Conservation (phyloP, 2,888 invertebrate genomes). For the Osedax fenrisi region DNA sequence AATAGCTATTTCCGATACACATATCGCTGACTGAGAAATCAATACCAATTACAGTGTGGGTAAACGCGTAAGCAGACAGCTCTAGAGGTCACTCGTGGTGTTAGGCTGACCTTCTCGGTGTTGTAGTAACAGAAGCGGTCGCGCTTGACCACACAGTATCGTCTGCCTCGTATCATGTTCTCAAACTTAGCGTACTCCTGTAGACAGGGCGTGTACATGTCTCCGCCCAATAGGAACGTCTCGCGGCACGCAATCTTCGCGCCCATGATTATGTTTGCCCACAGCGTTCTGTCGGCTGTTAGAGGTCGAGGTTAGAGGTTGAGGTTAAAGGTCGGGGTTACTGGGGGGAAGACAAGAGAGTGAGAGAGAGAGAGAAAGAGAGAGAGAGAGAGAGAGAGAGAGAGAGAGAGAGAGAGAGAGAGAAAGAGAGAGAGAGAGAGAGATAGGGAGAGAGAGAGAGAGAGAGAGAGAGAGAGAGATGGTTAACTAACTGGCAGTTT, state of each 20-base stretch:
- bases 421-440: not conserved
- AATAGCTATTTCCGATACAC: too few relatives aligned
- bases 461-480: not conserved
- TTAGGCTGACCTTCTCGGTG: constrained; percentile 39
- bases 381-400: not conserved
- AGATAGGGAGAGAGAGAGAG: not conserved
- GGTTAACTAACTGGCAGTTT: not conserved
- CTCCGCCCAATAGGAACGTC: not conserved
- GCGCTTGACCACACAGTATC: constrained; percentile 43
- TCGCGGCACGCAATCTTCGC: not conserved
- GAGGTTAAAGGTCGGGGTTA: not conserved
- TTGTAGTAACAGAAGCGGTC: constrained; percentile 45
- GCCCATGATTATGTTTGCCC: not conserved
- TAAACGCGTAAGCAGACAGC: not conserved
- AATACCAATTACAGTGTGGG: too few relatives aligned
- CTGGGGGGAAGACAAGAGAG: not conserved
- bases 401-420: not conserved
- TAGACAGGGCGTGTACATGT: not conserved
- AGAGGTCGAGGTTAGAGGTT: not conserved
- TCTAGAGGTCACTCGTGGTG: not conserved
- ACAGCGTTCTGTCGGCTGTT: not conserved
- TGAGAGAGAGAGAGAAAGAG: not conserved
- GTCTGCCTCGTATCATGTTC: constrained; percentile 33
- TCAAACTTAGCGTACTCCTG: not conserved
- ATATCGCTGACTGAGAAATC: too few relatives aligned